phyloP scores from a whole-genome alignment of 2,113 vertebrate genomes.

The Piprites chloris region DNA sequence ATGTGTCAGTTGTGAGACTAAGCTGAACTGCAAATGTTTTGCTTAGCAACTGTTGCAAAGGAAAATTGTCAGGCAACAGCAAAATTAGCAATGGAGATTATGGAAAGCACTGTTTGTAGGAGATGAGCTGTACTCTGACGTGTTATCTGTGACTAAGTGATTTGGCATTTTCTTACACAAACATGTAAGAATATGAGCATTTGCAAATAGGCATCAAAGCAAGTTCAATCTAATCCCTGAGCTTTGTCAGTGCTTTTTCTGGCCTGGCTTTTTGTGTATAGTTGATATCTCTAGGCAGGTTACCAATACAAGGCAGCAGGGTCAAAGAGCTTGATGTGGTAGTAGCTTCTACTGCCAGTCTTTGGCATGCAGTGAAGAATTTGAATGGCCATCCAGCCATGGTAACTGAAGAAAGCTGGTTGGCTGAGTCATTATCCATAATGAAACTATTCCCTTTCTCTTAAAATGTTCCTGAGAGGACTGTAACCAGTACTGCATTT shows the following conservation, averaged over 20 bases:
- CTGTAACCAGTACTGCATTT: not conserved
- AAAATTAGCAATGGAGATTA: not conserved
- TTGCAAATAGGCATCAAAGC: not conserved
- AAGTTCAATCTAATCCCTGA: not conserved
- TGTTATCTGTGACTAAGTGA: slow-evolving; percentile 29
- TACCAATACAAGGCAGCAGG: not conserved
- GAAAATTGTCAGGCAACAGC: slow-evolving; percentile 39
- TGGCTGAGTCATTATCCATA: not conserved
- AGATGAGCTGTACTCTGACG: slow-evolving; percentile 14
- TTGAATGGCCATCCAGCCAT: not conserved
- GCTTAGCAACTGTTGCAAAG: slow-evolving; percentile 60
- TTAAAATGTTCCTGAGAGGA: not conserved
- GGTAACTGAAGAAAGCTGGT: not conserved
- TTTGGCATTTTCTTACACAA: slow-evolving; percentile 36
- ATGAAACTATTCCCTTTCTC: not conserved
- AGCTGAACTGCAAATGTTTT: slow-evolving; percentile 45
- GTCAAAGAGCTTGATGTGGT: accelerated
- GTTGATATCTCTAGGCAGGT: not conserved
- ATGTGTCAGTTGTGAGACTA: not conserved
- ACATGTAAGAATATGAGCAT: not conserved
- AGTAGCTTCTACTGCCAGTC: not conserved
- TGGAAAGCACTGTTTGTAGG: not conserved
- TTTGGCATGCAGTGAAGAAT: not conserved
- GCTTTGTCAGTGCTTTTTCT: not conserved
- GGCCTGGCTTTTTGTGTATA: not conserved